Base-by-base conservation (phyloP, 1,140 invertebrate genomes). In the Leptinotarsa texana region DNA sequence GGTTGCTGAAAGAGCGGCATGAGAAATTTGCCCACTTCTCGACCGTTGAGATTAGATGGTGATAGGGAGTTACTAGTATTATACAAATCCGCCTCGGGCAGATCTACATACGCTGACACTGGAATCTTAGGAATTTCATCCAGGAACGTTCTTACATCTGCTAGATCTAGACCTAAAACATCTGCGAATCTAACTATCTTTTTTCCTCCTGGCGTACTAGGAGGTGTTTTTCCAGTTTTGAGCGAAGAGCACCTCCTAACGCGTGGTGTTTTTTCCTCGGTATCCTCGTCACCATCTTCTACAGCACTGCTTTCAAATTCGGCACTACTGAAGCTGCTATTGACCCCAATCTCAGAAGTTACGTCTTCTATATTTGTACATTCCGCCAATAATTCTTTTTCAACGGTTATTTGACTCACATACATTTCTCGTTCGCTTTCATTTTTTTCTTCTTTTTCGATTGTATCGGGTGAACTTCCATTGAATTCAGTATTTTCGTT, bases 121-220 rank as follows among this genome's bases (percentile, higher is more conserved):
- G 95, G 95, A 79, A 97, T 89, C 78, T 92, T 93, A 2, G 95
- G 95, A 75, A 96, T 92, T 86, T 96, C 95, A 82, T 96, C 95
- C 76, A 96, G 86, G 85, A 95, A 96, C 3, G 94, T 96, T 81
- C 95, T 90, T 0, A 98, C 93, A 81, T 95, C 94, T 13, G 95
- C 95, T 75, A 99, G 87, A 87, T 98, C 96, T 8, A 98, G 87
- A 0, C 97, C 97, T 47, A 99, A 86, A 1, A 95, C 95, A 83
- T 98, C 97, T 0, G 96, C 97, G 85, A 99, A 99, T 18, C 96
- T 89, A 1, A 98, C 96, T 49, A 97, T 97, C 86, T 98, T 98
- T 85, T 98, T 98, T 1, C 93, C 88, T 3, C 93, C 91, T 0
- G 95, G 94, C 13, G 94, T 96, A 2, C 93, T 94, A 0, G 96